These are phyloP conservation scores for Eledone cirrhosa DNA, from an alignment of 2,888 invertebrate genomes.

Conservation along the genomic window DNA sequence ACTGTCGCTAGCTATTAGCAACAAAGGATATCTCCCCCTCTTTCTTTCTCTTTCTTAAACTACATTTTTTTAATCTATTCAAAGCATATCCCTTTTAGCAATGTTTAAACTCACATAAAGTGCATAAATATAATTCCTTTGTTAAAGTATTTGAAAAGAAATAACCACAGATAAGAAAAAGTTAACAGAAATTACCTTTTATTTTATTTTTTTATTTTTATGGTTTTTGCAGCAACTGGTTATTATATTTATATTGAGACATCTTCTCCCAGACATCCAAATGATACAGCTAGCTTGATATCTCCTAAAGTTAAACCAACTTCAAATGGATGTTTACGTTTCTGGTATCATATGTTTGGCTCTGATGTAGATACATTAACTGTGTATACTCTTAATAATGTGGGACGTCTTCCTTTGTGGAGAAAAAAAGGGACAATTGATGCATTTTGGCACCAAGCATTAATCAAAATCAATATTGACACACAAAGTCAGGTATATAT, in stretches of 20 bases:
- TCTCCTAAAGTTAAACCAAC: slow-evolving; percentile 42
- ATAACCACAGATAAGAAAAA: no score
- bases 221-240: slow-evolving; percentile 61
- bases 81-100: no score
- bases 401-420: slow-evolving; percentile 47
- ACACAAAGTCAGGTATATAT: not conserved
- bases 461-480: slow-evolving; percentile 34
- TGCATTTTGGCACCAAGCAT: slow-evolving; percentile 52
- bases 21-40: no score
- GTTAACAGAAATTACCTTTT: no score
- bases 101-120: no score
- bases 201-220: not conserved
- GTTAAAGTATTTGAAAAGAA: no score
- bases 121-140: no score
- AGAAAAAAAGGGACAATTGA: slow-evolving; percentile 51
- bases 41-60: no score
- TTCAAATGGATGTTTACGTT: slow-evolving; percentile 46
- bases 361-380: slow-evolving; percentile 55
- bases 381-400: slow-evolving; percentile 47
- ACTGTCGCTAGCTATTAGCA: no score
- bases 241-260: slow-evolving; percentile 58
- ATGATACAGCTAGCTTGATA: slow-evolving; percentile 52
- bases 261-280: slow-evolving; percentile 47
- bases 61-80: no score
- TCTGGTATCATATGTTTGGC: slow-evolving; percentile 64